Evolutionary conservation across 2,888 invertebrate genomes (phyloP).

Genomic region (Cartodere bifasciata): DNA sequence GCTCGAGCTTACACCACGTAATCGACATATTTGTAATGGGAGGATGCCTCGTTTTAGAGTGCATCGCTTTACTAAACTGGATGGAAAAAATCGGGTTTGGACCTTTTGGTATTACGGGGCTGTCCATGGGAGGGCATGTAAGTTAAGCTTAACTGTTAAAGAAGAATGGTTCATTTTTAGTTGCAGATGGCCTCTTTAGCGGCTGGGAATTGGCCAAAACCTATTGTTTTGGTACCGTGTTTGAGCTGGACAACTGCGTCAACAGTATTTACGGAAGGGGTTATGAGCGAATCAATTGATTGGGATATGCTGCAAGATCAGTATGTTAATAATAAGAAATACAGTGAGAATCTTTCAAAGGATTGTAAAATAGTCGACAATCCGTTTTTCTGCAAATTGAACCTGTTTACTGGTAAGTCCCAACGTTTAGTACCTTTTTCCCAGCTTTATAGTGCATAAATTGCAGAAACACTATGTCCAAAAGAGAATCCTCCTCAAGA

Average conservation of each 20-base stretch:
- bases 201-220: constrained; percentile 91
- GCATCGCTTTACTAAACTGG: constrained; percentile 86
- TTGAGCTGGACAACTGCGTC: constrained; percentile 97
- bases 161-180: constrained; percentile 1
- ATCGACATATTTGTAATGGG: constrained; percentile 99
- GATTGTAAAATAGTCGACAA: constrained; percentile 72
- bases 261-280: constrained; percentile 88
- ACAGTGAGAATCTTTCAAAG: constrained; percentile 73
- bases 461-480: too few species aligned
- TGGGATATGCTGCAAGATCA: constrained; percentile 86
- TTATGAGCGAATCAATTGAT: constrained; percentile 88
- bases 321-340: constrained; percentile 68
- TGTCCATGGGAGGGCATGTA: constrained; percentile 98
- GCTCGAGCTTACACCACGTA: constrained; percentile 87
- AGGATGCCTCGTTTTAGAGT: constrained; percentile 88
- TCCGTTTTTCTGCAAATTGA: constrained; percentile 29
- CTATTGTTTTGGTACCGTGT: constrained; percentile 86
- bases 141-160: constrained; percentile 30
- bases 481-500: too few species aligned
- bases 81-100: constrained; percentile 83
- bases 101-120: constrained; percentile 86
- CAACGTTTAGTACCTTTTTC: too few species aligned
- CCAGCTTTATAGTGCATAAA: too few species aligned
- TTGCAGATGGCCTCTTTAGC: constrained; percentile 93
- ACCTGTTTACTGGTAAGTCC: too few species aligned